phyloP scores from a whole-genome alignment of 2,888 invertebrate genomes.

The Hoplodrina blanda region DNA sequence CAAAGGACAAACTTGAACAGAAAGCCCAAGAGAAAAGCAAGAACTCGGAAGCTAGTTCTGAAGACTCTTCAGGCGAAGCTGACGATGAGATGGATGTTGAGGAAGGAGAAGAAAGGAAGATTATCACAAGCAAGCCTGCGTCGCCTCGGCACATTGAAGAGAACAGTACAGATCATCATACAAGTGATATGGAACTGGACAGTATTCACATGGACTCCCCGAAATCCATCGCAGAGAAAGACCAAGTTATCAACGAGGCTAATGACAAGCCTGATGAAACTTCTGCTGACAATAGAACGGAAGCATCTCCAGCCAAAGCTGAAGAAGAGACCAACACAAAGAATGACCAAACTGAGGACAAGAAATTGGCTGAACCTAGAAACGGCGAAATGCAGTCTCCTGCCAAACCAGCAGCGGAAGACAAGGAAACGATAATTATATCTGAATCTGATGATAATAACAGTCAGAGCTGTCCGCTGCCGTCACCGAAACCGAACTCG shows the following conservation, averaged over 20 bases:
- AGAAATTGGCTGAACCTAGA: constrained; percentile 72
- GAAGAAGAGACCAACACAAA: constrained; percentile 64
- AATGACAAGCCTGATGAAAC: constrained; percentile 74
- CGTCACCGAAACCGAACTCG: constrained; percentile 83
- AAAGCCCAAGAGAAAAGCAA: constrained; percentile 77
- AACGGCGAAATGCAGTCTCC: constrained; percentile 81
- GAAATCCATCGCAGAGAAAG: constrained; percentile 83
- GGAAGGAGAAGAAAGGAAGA: constrained; percentile 87
- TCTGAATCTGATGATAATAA: constrained; percentile 88
- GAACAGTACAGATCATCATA: constrained; percentile 86
- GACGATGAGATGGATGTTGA: constrained; percentile 93
- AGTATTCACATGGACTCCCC: constrained; percentile 88
- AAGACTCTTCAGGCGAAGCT: constrained; percentile 92
- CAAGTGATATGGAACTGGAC: constrained; percentile 89
- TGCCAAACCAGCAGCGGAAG: constrained; percentile 76
- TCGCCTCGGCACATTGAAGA: constrained; percentile 81
- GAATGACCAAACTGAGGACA: constrained; percentile 67
- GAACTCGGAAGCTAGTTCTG: constrained; percentile 88
- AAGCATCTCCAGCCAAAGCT: constrained; percentile 61
- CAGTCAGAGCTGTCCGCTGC: constrained; percentile 87
- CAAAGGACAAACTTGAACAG: constrained; percentile 70
- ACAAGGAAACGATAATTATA: constrained; percentile 87
- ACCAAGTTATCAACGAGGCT: constrained; percentile 82
- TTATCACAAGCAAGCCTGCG: constrained; percentile 81
- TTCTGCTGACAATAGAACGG: constrained; percentile 64